Conservation (phyloP, 2,888 invertebrate species). For the Eubasilissa splendida region DNA sequence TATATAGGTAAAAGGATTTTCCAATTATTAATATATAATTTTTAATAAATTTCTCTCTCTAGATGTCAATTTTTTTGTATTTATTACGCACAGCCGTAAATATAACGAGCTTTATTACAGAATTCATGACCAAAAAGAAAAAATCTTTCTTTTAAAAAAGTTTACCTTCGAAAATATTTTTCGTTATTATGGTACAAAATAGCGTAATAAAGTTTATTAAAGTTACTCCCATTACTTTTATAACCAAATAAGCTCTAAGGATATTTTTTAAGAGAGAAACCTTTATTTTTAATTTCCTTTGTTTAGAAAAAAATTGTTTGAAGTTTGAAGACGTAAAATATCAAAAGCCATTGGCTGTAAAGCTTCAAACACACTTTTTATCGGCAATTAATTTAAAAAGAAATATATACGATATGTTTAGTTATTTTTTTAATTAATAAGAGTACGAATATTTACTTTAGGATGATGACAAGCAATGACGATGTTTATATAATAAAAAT, state of each 20-base stretch:
- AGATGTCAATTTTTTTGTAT: too few species aligned
- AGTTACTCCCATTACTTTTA: slow-evolving; percentile 7
- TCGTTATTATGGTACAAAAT: slow-evolving; percentile 8
- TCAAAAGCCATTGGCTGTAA: not conserved
- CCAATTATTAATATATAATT: too few species aligned
- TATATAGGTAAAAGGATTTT: too few species aligned
- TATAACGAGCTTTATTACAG: too few species aligned
- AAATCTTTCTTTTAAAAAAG: not conserved
- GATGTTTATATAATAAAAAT: too few species aligned
- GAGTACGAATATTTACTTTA: too few species aligned
- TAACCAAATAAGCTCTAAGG: not conserved
- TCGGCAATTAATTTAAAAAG: too few species aligned
- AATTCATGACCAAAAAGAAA: not conserved
- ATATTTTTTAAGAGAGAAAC: not conserved
- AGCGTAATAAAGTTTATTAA: slow-evolving; percentile 8
- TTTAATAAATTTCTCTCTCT: too few species aligned
- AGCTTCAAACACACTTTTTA: not conserved
- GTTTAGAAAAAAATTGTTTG: slow-evolving; percentile 1
- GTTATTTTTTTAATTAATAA: too few species aligned
- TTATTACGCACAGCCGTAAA: too few species aligned
- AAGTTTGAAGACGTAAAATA: not conserved
- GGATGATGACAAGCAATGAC: too few species aligned
- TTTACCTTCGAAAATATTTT: slow-evolving; percentile 4
- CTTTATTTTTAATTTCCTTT: not conserved
- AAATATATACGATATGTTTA: too few species aligned